Percentiles rank a stretch among this genome's conserved stretches.
Conservation (phyloP, 2,113 vertebrate species). For the Phalacrocorax pelagicus region DNA sequence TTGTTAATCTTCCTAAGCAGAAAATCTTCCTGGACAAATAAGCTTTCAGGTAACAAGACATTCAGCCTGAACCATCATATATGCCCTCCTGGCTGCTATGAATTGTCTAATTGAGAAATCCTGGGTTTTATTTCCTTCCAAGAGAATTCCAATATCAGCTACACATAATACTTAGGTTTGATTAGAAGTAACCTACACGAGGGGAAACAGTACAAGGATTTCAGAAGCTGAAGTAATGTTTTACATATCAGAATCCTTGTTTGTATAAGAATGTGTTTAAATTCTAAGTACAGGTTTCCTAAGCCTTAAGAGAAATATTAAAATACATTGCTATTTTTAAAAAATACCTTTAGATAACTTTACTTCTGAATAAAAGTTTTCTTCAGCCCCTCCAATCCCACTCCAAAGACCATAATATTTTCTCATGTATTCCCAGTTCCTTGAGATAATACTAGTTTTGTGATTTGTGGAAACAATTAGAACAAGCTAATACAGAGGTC, state of each 20-base stretch:
- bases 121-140: not conserved
- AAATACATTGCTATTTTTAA: not conserved
- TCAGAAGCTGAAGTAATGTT: not conserved
- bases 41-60: not conserved
- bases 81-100: not conserved
- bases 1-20: not conserved
- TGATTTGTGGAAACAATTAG: not conserved
- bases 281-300: not conserved
- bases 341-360: not conserved
- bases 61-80: not conserved
- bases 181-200: not conserved
- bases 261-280: not conserved
- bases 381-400: not conserved
- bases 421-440: not conserved
- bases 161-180: not conserved
- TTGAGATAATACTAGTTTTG: not conserved
- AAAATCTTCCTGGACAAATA: not conserved
- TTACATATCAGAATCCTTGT: not conserved
- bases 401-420: not conserved
- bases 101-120: not conserved
- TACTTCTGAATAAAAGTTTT: not conserved
- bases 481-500: not conserved
- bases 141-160: not conserved
- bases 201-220: not conserved
- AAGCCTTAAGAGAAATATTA: not conserved